These are phyloP conservation scores for Cochlearius cochlearius DNA, from an alignment of 2,113 vertebrate species.

Conservation along the genomic window DNA sequence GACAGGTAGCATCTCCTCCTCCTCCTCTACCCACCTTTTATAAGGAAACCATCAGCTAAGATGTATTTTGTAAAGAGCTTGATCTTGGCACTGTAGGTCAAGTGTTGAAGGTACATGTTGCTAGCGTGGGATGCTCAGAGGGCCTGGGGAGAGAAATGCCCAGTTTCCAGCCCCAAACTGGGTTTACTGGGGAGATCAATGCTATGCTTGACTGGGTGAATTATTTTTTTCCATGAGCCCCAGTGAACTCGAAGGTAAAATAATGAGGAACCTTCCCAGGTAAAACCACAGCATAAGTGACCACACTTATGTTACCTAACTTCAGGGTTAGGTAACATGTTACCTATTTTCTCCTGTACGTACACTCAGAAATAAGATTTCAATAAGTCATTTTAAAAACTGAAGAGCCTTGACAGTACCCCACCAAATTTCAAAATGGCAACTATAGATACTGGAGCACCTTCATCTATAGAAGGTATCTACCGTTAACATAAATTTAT, in stretches of 20 bases:
- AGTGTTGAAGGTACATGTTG: neutral
- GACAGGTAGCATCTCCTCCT: neutral
- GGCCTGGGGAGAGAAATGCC: neutral
- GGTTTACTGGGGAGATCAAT: neutral
- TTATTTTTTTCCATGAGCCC: neutral
- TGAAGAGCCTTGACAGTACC: neutral
- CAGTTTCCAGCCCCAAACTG: neutral
- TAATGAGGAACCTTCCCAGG: neutral
- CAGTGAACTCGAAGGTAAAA: neutral
- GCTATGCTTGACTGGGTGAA: neutral
- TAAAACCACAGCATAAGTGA: neutral
- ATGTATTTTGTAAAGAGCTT: neutral
- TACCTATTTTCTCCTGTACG: neutral
- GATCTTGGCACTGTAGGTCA: neutral
- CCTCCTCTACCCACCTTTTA: neutral
- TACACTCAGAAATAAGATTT: neutral
- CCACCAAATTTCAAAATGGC: neutral
- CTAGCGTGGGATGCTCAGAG: neutral
- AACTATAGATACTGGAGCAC: neutral
- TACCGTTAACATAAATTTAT: neutral
- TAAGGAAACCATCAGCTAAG: neutral
- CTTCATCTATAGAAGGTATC: neutral
- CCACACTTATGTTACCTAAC: no score
- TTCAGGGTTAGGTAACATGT: neutral
- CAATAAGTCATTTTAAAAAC: neutral